These are phyloP conservation scores for Mohoua ochrocephala DNA, from an alignment of 2,113 vertebrate genomes.

Conservation along the genomic window DNA sequence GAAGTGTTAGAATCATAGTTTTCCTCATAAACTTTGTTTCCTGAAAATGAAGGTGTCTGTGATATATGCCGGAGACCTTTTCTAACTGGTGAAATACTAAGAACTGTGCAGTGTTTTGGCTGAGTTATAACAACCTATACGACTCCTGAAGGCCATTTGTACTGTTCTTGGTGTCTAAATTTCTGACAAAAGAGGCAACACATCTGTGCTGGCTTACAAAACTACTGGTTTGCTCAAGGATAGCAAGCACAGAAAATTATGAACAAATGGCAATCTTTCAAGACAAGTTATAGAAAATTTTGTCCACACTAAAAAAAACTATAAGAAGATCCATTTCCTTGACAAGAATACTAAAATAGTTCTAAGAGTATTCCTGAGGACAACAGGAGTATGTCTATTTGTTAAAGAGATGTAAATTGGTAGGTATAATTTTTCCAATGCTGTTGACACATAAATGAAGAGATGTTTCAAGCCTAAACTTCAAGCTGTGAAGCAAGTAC, in stretches of 20 bases:
- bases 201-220: background rate
- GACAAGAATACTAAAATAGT: background rate
- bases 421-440: background rate
- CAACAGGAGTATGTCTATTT: background rate
- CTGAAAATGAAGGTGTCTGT: background rate
- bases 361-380: background rate
- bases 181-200: background rate
- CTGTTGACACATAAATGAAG: background rate
- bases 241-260: background rate
- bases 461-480: background rate
- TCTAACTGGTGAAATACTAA: background rate
- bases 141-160: background rate
- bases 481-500: conserved; percentile 6
- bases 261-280: background rate
- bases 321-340: background rate
- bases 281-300: background rate
- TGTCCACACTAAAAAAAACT: background rate
- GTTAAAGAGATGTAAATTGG: background rate
- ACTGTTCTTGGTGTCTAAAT: background rate
- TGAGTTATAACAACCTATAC: background rate
- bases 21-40: background rate
- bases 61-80: background rate
- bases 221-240: background rate
- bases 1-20: background rate
- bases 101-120: background rate